A percentile compares a stretch with the other conserved stretches of the same genome.
Evolutionary conservation across 2,113 vertebrate genomes (phyloP).

Genomic region (Saiga tatarica): DNA sequence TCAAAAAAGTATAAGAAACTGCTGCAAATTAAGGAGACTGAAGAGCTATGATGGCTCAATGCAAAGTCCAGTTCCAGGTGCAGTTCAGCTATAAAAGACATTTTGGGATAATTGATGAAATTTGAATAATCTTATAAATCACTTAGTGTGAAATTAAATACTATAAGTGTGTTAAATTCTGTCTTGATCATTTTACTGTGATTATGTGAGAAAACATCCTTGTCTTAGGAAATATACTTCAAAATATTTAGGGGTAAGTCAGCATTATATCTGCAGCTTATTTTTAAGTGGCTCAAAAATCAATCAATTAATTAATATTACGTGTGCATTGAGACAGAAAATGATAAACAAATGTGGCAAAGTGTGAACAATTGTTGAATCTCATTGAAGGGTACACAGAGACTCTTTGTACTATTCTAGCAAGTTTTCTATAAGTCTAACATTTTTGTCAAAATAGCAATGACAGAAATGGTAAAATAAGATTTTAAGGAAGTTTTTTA

Average conservation of each 20-base stretch:
- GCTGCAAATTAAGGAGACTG: not conserved
- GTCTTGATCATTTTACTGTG: not conserved
- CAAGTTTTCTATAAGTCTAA: conserved; percentile 12
- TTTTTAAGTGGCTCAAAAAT: not conserved
- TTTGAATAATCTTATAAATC: not conserved
- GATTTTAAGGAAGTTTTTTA: not conserved
- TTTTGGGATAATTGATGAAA: not conserved
- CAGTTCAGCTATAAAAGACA: not conserved
- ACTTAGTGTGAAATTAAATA: not conserved
- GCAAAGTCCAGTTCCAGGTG: not conserved
- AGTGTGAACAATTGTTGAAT: not conserved
- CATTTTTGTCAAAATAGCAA: conserved; percentile 10
- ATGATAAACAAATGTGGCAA: not conserved
- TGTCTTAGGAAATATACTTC: not conserved
- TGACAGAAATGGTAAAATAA: not conserved
- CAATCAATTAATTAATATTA: not conserved
- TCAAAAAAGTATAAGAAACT: not conserved
- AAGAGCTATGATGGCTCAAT: not conserved
- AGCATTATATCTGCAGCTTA: not conserved
- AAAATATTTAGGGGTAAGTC: not conserved
- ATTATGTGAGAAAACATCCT: not conserved
- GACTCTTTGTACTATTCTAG: not conserved
- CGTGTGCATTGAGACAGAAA: not conserved
- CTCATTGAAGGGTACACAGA: not conserved
- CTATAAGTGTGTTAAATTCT: not conserved